Evolutionary conservation across 2,888 invertebrate genomes (phyloP).

Genomic region (Idaea biselata): DNA sequence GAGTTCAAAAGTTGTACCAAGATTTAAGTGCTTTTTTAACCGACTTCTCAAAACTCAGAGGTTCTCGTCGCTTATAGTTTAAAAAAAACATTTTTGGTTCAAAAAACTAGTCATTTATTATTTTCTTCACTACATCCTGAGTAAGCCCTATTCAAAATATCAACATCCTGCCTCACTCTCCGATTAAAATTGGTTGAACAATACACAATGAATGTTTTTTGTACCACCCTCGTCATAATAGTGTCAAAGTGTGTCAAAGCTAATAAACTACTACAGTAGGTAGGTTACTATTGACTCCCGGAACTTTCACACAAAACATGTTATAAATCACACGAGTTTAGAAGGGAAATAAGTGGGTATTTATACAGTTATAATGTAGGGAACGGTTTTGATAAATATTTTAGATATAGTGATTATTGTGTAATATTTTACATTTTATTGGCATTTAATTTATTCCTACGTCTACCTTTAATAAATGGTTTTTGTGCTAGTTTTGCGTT

Average conservation of each 20-base stretch:
- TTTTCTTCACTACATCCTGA: constrained; percentile 6
- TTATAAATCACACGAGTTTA: constrained; percentile 51
- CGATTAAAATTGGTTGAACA: constrained; percentile 34
- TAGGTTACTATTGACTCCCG: constrained; percentile 55
- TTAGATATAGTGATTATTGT: neutral
- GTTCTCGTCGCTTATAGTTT: no score
- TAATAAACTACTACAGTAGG: constrained; percentile 49
- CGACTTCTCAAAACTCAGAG: no score
- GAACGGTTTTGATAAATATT: neutral
- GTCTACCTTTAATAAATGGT: no score
- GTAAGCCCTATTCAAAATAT: constrained; percentile 9
- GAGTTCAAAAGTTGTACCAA: no score
- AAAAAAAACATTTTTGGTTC: no score
- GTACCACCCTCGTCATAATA: constrained; percentile 48
- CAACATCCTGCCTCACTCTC: constrained; percentile 13
- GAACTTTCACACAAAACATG: constrained; percentile 59
- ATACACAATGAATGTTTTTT: constrained; percentile 42
- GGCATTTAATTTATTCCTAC: neutral
- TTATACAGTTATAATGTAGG: neutral
- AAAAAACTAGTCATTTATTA: neutral
- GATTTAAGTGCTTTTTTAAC: no score
- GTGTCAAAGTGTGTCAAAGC: constrained; percentile 50
- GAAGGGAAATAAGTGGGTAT: constrained; percentile 19
- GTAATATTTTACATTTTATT: neutral
- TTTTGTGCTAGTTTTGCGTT: no score